phyloP scores from a whole-genome alignment of 2,888 invertebrate species.

The Heteromyza rotundicornis region DNA sequence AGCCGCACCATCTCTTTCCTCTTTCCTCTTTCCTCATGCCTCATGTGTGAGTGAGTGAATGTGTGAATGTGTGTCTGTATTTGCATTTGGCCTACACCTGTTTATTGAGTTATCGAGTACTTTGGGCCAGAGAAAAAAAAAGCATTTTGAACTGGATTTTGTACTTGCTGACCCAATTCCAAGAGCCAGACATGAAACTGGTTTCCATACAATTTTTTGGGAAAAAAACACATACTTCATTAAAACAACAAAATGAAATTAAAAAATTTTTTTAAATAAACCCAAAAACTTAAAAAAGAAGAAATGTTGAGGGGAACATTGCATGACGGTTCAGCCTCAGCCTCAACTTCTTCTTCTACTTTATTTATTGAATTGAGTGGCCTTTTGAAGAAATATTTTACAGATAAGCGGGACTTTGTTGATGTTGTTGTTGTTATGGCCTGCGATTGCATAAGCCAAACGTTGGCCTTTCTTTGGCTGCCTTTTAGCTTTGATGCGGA shows the following conservation, averaged over 20 bases:
- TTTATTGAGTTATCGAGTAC: constrained; percentile 4
- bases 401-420: too few species aligned
- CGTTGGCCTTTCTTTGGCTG: constrained; percentile 1
- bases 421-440: not conserved
- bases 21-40: too few species aligned
- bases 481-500: not conserved
- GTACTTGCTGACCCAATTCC: constrained; percentile 51
- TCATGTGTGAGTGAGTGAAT: not conserved
- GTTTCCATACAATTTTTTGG: constrained; percentile 35
- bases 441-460: not conserved
- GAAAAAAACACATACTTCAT: not conserved
- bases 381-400: too few species aligned
- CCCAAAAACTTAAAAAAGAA: too few species aligned
- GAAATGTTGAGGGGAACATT: too few species aligned
- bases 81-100: not conserved
- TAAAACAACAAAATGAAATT: not conserved
- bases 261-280: too few species aligned
- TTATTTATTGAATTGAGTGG: too few species aligned
- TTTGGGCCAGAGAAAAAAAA: constrained; percentile 1
- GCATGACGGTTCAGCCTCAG: too few species aligned
- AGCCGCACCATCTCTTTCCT: too few species aligned
- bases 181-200: constrained; percentile 49
- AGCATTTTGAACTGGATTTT: constrained; percentile 16
- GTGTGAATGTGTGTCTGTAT: not conserved
- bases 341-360: too few species aligned